These are phyloP conservation scores for Apocrypta bakeri DNA, from an alignment of 1,140 invertebrate species.

Conservation along the genomic window DNA sequence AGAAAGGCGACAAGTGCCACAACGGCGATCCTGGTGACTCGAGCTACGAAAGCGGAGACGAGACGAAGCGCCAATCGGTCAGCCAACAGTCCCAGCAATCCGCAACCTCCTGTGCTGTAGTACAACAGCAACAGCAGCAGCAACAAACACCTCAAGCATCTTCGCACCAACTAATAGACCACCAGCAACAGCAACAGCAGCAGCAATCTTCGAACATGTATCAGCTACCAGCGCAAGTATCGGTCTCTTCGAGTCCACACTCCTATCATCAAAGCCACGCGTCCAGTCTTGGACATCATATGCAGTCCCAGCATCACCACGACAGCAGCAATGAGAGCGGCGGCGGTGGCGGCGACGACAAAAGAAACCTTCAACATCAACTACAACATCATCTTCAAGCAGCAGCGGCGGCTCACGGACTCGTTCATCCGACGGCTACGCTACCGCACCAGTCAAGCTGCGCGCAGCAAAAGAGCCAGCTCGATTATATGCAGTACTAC, in stretches of 20 bases:
- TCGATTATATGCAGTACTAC: slow-evolving; percentile 73
- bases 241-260: slow-evolving; percentile 70
- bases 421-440: slow-evolving; percentile 70
- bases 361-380: slow-evolving; percentile 71
- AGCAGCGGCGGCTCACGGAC: slow-evolving; percentile 63
- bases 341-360: slow-evolving; percentile 67
- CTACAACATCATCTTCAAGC: slow-evolving; percentile 71
- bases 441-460: slow-evolving; percentile 69
- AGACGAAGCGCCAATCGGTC: slow-evolving; percentile 64
- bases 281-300: slow-evolving; percentile 62
- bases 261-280: slow-evolving; percentile 70
- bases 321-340: slow-evolving; percentile 71
- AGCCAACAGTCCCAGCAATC: slow-evolving; percentile 57
- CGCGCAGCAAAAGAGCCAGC: slow-evolving; percentile 71
- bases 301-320: slow-evolving; percentile 63
- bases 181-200: slow-evolving; percentile 57
- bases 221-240: slow-evolving; percentile 72
- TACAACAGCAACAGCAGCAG: slow-evolving; percentile 64
- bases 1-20: slow-evolving; percentile 71
- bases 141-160: slow-evolving; percentile 68
- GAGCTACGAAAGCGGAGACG: slow-evolving; percentile 72
- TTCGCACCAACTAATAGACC: slow-evolving; percentile 73
- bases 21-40: slow-evolving; percentile 66
- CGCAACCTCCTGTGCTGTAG: not conserved
- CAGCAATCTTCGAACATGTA: slow-evolving; percentile 73